These are phyloP conservation scores for Sesia bembeciformis DNA, from an alignment of 2,888 invertebrate species.

Conservation along the genomic window DNA sequence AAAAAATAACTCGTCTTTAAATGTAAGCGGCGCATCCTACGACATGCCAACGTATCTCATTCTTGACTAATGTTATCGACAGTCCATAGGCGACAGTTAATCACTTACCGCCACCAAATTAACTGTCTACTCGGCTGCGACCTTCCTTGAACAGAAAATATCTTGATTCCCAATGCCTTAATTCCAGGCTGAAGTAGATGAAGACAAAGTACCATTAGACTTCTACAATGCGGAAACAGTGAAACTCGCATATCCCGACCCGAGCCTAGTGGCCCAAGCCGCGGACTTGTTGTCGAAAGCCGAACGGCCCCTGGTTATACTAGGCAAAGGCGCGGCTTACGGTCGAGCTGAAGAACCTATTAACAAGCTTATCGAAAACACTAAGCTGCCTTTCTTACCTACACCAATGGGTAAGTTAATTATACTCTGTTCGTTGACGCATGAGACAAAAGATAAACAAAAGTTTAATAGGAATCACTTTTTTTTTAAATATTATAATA, in stretches of 20 bases:
- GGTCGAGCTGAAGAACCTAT: slow-evolving; percentile 83
- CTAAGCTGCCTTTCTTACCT: slow-evolving; percentile 90
- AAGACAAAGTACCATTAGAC: slow-evolving; percentile 51
- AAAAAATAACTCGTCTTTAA: too few relatives aligned
- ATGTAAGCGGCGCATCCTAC: too few relatives aligned
- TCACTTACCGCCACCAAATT: too few relatives aligned
- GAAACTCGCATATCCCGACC: slow-evolving; percentile 81
- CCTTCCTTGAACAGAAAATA: not conserved
- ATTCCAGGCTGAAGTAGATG: slow-evolving; percentile 49
- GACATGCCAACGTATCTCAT: too few relatives aligned
- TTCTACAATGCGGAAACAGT: slow-evolving; percentile 75
- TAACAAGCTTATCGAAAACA: slow-evolving; percentile 78
- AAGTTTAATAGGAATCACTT: too few relatives aligned
- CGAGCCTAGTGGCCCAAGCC: slow-evolving; percentile 79
- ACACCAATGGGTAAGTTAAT: slow-evolving; percentile 89
- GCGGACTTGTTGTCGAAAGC: slow-evolving; percentile 80
- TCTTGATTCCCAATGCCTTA: not conserved
- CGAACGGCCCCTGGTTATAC: slow-evolving; percentile 88
- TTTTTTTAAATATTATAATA: too few relatives aligned
- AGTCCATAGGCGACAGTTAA: too few relatives aligned
- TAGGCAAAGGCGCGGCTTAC: slow-evolving; percentile 94
- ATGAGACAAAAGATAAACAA: too few relatives aligned
- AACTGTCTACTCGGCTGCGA: too few relatives aligned
- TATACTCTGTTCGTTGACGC: too few relatives aligned
- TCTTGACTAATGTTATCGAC: too few relatives aligned